Evolutionary conservation across 1,140 invertebrate genomes (phyloP), one percentile per base, ranked within the genome.

Genomic region (Papilio polytes): DNA sequence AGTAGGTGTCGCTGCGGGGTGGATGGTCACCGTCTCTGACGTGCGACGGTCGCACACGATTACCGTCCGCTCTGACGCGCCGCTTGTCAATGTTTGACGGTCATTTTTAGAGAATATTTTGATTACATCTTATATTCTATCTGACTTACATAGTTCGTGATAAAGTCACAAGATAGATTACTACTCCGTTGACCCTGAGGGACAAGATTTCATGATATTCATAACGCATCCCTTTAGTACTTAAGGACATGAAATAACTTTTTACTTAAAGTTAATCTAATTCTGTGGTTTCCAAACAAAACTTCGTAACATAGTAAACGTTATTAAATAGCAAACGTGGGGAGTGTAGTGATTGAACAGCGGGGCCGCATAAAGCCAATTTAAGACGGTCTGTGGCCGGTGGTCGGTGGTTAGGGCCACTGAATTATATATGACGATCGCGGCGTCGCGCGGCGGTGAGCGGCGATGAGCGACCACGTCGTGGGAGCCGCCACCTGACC

Each of bases 401-500:
- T 56, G 53, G n/a, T 56, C n/a, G 53, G 53, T 56, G 53, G 53
- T 56, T 56, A 56, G 53, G n/a, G n/a, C 53, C n/a, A 9, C n/a
- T 56, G 53, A 56, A 56, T 56, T 56, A 56, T 56, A 56, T 7
- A 56, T 56, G 53, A 2, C 26, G 63, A 31, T 26, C 59, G 70
- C 7, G 36, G n/a, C 72, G 72, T 36, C 18, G 18, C 18, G 36
- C 74, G 74, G 74, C 26, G 74, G 46, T 31, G 22, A 20, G 13
- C 74, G 12, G 46, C 7, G 31, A 36, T 20, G 36, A 48, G 73
- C 41, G 73, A 44, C 48, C 74, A 46, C 74, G n/a, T 20, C 74
- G 74, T 76, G 74, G 74, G 74, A 76, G 10, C 74, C 10, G 46
- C 74, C 74, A 76, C 74, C 41, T 76, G 74, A 44, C 44, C 12